A percentile compares a stretch with the other conserved stretches of the same genome.
These are phyloP conservation scores for Drosophila arizonae DNA, from an alignment of 1,140 invertebrate genomes.

Conservation along the genomic window DNA sequence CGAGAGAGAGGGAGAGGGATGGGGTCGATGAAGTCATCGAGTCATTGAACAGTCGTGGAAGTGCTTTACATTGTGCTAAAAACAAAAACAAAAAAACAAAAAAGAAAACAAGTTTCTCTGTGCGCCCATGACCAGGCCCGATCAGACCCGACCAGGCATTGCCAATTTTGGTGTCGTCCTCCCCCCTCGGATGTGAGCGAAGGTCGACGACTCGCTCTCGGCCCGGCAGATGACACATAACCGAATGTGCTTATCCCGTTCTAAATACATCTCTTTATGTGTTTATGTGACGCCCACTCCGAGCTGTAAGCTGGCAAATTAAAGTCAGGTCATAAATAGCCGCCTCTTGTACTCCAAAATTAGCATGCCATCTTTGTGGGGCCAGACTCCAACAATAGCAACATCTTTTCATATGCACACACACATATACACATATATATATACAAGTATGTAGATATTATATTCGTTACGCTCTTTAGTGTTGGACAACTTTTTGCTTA, in stretches of 20 bases:
- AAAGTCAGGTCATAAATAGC: not conserved
- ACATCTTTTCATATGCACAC: not conserved
- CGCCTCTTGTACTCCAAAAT: slow-evolving; percentile 20
- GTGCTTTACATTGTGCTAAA: slow-evolving; percentile 19
- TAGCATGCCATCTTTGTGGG: slow-evolving; percentile 29
- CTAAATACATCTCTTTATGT: not conserved
- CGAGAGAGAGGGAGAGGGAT: not conserved
- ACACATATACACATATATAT: not conserved
- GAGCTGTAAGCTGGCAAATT: slow-evolving; percentile 1
- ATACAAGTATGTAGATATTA: not conserved
- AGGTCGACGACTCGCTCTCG: slow-evolving; percentile 34
- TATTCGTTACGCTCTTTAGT: slow-evolving; percentile 19
- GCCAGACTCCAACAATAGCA: slow-evolving; percentile 3
- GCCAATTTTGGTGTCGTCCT: slow-evolving; percentile 11
- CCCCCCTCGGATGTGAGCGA: not conserved
- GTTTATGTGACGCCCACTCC: not conserved
- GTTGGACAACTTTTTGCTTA: slow-evolving; percentile 3
- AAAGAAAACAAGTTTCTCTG: slow-evolving; percentile 15
- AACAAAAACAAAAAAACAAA: not conserved
- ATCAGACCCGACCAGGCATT: slow-evolving; percentile 1
- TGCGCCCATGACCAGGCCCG: slow-evolving; percentile 11
- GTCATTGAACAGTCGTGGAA: slow-evolving; percentile 22
- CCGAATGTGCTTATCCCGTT: slow-evolving; percentile 8
- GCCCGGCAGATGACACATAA: slow-evolving; percentile 22
- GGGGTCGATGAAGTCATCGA: slow-evolving; percentile 28